Percentiles rank a stretch among this genome's conserved stretches.
phyloP scores from a whole-genome alignment of 2,888 invertebrate genomes.

The Ochropleura leucogaster region DNA sequence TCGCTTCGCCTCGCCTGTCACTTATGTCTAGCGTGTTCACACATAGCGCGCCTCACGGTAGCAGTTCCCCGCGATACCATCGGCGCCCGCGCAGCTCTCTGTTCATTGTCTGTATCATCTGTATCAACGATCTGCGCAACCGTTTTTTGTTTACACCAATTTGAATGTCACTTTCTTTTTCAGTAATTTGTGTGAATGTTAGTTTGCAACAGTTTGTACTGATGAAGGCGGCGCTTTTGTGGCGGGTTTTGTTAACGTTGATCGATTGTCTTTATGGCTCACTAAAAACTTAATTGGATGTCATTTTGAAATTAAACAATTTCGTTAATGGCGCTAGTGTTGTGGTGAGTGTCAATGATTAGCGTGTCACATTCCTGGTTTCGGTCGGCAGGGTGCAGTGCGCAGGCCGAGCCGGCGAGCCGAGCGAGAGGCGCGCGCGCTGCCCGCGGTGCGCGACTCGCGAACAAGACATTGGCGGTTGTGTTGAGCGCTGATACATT shows the following conservation, averaged over 20 bases:
- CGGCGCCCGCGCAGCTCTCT: constrained; percentile 45
- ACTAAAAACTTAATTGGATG: constrained; percentile 55
- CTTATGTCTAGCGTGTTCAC: constrained; percentile 65
- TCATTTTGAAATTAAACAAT: constrained; percentile 34
- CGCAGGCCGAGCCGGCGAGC: background rate
- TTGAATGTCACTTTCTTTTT: constrained; percentile 53
- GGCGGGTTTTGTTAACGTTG: constrained; percentile 17
- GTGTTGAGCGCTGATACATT: constrained; percentile 80
- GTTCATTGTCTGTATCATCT: constrained; percentile 56
- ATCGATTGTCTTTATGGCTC: constrained; percentile 44
- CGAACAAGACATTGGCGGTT: constrained; percentile 81
- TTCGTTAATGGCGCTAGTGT: constrained; percentile 42
- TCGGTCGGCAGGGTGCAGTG: background rate
- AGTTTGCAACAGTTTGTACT: constrained; percentile 38
- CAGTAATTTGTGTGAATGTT: constrained; percentile 53
- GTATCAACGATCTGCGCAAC: constrained; percentile 43
- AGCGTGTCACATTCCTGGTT: constrained; percentile 22
- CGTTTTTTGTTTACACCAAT: constrained; percentile 50
- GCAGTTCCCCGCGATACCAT: constrained; percentile 63
- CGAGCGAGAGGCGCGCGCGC: background rate
- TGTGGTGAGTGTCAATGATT: constrained; percentile 17
- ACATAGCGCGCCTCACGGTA: constrained; percentile 64
- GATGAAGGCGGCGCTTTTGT: constrained; percentile 44
- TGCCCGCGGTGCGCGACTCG: constrained; percentile 42
- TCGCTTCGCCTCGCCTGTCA: constrained; percentile 65